A percentile compares a stretch with the other conserved stretches of the same genome.
Conservation (phyloP, 2,888 invertebrate species). For the Troglohyphantes excavatus region DNA sequence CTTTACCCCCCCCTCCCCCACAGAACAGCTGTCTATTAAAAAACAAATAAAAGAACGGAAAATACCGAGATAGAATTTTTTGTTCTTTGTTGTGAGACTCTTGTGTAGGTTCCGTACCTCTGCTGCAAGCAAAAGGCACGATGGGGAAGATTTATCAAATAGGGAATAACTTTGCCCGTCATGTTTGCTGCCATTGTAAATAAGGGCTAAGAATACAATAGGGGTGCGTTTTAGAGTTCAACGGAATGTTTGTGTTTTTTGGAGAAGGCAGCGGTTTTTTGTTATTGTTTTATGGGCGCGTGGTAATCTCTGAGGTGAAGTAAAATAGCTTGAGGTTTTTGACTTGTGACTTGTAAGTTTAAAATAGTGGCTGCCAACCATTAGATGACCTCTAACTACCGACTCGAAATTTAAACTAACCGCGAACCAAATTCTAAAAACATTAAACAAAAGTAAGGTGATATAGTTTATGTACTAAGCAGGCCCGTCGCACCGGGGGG, state of each 20-base stretch:
- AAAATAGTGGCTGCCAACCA: too few species aligned
- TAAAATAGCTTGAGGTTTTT: background rate
- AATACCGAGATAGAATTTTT: background rate
- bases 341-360: too few species aligned
- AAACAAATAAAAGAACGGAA: constrained; percentile 6
- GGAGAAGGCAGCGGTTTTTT: background rate
- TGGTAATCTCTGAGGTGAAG: background rate
- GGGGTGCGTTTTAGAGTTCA: background rate
- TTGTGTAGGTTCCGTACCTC: constrained; percentile 11
- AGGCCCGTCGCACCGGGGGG: too few species aligned
- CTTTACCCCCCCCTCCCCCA: constrained; percentile 1
- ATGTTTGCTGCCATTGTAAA: constrained; percentile 9
- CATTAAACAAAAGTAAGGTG: too few species aligned
- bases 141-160: constrained; percentile 48
- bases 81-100: constrained; percentile 16
- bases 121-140: background rate
- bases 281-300: background rate
- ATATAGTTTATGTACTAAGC: too few species aligned
- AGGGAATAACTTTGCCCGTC: constrained; percentile 15
- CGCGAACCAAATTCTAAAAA: too few species aligned
- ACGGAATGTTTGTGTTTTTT: background rate
- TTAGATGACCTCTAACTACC: too few species aligned
- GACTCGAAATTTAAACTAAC: too few species aligned
- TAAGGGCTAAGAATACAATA: constrained; percentile 1
- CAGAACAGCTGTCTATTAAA: constrained; percentile 35